Conservation (phyloP, 2,113 vertebrate genomes). For the Xenus cinereus region DNA sequence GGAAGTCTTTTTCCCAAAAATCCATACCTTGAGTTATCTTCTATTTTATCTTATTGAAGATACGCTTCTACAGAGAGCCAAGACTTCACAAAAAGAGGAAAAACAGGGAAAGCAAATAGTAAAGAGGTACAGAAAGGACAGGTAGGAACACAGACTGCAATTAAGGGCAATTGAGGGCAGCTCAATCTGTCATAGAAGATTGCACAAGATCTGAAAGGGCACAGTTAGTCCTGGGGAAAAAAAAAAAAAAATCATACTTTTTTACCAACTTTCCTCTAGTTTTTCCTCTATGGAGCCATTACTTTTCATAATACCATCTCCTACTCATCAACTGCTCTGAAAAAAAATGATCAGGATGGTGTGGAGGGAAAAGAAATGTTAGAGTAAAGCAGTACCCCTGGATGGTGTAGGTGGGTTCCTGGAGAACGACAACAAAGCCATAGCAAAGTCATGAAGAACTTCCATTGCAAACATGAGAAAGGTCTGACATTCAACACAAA, state of each 20-base stretch:
- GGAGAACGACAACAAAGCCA: neutral
- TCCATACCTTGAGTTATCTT: neutral
- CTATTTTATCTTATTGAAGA: neutral
- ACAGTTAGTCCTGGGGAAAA: neutral
- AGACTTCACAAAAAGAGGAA: neutral
- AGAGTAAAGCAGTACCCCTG: neutral
- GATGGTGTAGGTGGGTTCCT: no score
- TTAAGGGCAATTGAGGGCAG: neutral
- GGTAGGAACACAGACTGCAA: neutral
- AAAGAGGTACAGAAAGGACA: neutral
- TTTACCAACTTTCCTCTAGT: neutral
- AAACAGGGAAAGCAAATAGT: neutral
- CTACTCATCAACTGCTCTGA: neutral
- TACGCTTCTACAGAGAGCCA: neutral
- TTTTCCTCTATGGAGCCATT: neutral
- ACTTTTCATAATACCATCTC: neutral
- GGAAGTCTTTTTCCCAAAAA: neutral
- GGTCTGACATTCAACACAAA: neutral
- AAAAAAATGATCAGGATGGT: neutral
- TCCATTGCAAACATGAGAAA: neutral
- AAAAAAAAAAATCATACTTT: neutral
- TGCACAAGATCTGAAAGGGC: neutral
- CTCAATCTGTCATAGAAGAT: neutral
- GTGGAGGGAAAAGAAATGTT: neutral
- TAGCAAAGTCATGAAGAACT: neutral